Percentiles rank a stretch among this genome's conserved stretches.
Evolutionary conservation across 1,140 invertebrate genomes (phyloP).

Genomic region (Parasteatoda tepidariorum): DNA sequence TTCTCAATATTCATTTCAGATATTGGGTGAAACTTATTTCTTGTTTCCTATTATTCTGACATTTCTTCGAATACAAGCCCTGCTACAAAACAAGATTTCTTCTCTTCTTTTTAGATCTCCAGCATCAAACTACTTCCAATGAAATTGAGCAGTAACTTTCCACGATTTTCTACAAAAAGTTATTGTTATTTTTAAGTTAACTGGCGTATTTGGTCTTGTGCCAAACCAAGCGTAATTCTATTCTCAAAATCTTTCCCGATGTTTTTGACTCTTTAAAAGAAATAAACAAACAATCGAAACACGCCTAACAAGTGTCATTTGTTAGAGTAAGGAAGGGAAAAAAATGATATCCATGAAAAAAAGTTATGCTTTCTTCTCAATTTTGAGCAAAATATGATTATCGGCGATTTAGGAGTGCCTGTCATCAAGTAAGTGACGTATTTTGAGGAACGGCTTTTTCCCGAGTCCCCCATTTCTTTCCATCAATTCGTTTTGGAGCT

Average conservation of each 20-base stretch:
- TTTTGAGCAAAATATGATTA: not conserved
- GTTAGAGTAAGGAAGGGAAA: not conserved
- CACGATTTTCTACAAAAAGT: too few species aligned
- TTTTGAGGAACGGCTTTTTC: constrained; percentile 1
- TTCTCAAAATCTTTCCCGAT: not conserved
- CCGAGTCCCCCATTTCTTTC: not conserved
- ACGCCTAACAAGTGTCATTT: not conserved
- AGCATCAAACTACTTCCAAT: too few species aligned
- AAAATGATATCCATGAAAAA: not conserved
- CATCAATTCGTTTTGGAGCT: not conserved
- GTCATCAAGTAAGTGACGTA: constrained; percentile 3
- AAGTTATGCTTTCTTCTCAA: not conserved
- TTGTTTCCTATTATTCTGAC: too few species aligned
- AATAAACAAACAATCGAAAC: not conserved
- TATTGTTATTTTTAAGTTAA: too few species aligned
- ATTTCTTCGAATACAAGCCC: too few species aligned
- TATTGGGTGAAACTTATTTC: too few species aligned
- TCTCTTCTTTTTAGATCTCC: too few species aligned
- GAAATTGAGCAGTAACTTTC: too few species aligned
- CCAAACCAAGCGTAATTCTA: not conserved
- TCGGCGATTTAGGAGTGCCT: constrained; percentile 5
- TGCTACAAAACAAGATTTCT: too few species aligned
- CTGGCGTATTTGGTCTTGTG: not conserved
- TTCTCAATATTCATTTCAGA: too few species aligned
- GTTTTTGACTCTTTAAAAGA: not conserved